Conservation (phyloP, 2,797 vertebrate species). For the Poliocrania exsul region DNA sequence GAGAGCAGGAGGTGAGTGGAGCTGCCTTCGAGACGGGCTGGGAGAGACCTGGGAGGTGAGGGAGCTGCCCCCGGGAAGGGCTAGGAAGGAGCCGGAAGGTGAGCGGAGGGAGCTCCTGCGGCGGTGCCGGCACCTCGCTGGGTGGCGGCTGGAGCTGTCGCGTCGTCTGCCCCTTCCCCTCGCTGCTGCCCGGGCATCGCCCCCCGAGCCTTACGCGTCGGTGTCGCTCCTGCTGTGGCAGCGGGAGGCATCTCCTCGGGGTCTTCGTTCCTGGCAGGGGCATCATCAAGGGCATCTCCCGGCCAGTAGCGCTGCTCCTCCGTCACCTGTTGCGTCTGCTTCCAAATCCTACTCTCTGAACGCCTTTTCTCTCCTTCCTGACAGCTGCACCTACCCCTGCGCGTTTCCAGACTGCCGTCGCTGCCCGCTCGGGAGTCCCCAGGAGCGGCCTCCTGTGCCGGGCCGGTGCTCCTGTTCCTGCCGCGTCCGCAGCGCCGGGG, state of each 20-base stretch:
- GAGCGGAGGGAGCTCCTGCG: neutral
- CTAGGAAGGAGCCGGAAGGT: neutral
- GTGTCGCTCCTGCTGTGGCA: neutral
- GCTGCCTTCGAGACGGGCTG: no score
- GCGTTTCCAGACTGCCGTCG: rapidly evolving
- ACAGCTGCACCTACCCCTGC: rapidly evolving
- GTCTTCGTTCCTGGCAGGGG: rapidly evolving
- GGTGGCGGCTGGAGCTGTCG: neutral
- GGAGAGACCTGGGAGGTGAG: no score
- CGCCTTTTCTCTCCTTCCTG: no score
- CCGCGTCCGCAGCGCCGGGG: neutral
- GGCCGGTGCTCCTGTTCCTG: neutral
- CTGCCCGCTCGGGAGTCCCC: neutral
- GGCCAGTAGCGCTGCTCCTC: neutral
- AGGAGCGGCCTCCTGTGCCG: neutral
- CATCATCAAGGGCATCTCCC: rapidly evolving
- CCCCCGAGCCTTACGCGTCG: rapidly evolving
- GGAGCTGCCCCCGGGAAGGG: no score
- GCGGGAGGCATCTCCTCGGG: no score
- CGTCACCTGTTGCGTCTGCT: neutral
- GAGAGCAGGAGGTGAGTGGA: no score
- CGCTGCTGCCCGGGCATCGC: no score
- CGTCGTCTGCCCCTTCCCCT: neutral
- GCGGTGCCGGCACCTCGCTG: no score
- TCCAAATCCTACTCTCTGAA: rapidly evolving